phyloP scores from a whole-genome alignment of 1,140 invertebrate genomes.

The Idris sp. region DNA sequence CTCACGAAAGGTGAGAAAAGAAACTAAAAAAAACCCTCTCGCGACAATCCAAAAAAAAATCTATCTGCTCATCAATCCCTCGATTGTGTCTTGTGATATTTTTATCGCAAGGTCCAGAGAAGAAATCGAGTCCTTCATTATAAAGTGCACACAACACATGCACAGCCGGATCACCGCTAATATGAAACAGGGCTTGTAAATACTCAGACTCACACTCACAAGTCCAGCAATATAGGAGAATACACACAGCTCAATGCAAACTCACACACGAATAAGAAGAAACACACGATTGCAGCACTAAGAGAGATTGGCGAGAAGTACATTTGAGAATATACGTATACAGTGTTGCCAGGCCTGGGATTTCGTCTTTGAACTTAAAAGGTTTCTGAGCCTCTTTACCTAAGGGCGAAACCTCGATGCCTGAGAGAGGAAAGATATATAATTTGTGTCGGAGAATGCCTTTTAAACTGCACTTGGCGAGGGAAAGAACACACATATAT shows the following conservation, averaged over 20 bases:
- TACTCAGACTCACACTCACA: no score
- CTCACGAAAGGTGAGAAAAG: no score
- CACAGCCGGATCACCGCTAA: constrained; percentile 20
- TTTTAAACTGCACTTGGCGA: no score
- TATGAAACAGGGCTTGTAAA: no score
- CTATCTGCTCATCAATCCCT: constrained; percentile 41
- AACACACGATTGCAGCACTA: constrained; percentile 1
- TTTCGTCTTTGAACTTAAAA: constrained; percentile 58
- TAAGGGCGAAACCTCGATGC: constrained; percentile 32
- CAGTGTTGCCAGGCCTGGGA: no score
- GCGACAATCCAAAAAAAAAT: no score
- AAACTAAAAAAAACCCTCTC: no score
- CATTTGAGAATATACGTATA: constrained; percentile 40
- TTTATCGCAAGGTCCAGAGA: constrained; percentile 47
- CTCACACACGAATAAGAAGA: no score
- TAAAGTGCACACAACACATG: constrained; percentile 41
- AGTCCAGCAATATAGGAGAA: no score
- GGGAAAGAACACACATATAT: no score
- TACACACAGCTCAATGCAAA: no score
- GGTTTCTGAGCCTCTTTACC: constrained; percentile 42
- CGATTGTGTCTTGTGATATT: constrained; percentile 40
- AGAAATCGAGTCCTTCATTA: constrained; percentile 46
- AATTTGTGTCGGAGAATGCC: constrained; percentile 38
- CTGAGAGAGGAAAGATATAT: constrained; percentile 35
- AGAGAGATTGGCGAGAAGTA: constrained; percentile 42